These are phyloP conservation scores for Apostichopus californicus DNA, from an alignment of 35 echinoderm and acorn worm species.

Conservation along the genomic window DNA sequence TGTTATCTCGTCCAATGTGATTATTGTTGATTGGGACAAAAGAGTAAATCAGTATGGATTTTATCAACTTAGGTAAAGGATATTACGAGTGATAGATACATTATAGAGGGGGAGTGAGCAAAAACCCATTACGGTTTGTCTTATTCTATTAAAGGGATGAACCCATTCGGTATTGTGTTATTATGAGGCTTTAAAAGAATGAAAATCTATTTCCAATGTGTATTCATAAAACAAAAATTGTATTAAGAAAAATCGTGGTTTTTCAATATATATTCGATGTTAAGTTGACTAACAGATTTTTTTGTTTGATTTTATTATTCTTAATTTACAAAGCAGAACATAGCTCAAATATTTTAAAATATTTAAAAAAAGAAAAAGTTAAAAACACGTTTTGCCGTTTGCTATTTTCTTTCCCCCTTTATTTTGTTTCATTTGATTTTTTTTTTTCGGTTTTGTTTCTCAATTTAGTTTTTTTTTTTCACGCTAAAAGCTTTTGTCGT, in stretches of 20 bases:
- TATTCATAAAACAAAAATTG: background rate
- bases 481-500: background rate
- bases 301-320: no score
- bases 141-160: background rate
- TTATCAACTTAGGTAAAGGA: constrained; percentile 22
- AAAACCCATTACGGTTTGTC: constrained; percentile 1
- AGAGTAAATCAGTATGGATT: constrained; percentile 23
- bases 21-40: constrained; percentile 42
- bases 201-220: background rate
- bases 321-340: background rate
- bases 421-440: background rate
- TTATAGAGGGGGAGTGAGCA: background rate
- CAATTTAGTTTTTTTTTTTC: background rate
- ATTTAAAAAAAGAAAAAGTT: background rate
- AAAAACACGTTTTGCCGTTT: background rate
- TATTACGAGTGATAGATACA: background rate
- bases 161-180: background rate
- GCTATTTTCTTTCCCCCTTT: background rate
- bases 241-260: background rate
- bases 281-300: background rate
- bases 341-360: background rate
- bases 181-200: background rate
- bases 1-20: constrained; percentile 19
- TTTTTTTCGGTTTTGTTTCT: background rate
- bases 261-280: background rate